These are phyloP conservation scores for Crepidodera aurea DNA, from an alignment of 2,888 invertebrate genomes.

Conservation along the genomic window DNA sequence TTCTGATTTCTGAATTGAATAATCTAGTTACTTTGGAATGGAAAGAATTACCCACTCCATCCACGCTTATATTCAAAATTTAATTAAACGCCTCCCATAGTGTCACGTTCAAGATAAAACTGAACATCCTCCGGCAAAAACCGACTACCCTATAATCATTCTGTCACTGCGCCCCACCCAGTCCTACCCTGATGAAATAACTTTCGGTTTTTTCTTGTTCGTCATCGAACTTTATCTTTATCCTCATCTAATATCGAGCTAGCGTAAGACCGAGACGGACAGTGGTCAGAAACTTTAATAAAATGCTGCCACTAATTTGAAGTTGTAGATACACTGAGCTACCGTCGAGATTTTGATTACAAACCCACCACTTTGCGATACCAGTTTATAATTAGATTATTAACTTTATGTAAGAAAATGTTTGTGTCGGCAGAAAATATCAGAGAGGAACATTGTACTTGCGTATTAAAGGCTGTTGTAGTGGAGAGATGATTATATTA, in stretches of 20 bases:
- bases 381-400: conserved; percentile 59
- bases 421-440: neutral
- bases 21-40: too few species aligned
- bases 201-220: conserved; percentile 59
- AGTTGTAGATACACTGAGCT: conserved; percentile 53
- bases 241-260: conserved; percentile 21
- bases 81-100: conserved; percentile 50
- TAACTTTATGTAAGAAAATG: conserved; percentile 50
- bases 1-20: too few species aligned
- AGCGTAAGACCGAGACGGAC: conserved; percentile 21
- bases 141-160: conserved; percentile 59
- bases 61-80: conserved; percentile 33
- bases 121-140: conserved; percentile 49
- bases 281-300: conserved; percentile 42
- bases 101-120: conserved; percentile 51
- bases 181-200: conserved; percentile 62
- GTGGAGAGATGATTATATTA: neutral
- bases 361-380: conserved; percentile 54
- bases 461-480: neutral
- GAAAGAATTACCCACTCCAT: neutral
- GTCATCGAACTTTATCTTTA: conserved; percentile 44
- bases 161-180: conserved; percentile 62
- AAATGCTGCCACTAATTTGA: conserved; percentile 47
- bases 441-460: neutral
- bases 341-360: conserved; percentile 56